These are phyloP conservation scores for Corythucha ciliata DNA, from an alignment of 2,888 invertebrate genomes.

Conservation along the genomic window DNA sequence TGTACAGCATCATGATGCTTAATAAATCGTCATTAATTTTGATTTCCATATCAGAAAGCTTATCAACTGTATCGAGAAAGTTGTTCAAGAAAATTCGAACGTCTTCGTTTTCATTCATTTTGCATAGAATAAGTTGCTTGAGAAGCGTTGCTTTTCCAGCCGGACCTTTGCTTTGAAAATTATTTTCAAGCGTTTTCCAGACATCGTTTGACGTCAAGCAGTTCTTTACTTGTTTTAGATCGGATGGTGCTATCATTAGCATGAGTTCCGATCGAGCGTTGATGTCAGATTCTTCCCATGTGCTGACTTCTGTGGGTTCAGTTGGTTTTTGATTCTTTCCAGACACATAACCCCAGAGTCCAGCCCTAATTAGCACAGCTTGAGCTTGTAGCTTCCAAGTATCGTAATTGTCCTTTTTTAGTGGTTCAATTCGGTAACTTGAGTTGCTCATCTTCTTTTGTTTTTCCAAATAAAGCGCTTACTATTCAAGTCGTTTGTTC, in stretches of 20 bases:
- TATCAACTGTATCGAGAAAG: constrained; percentile 12
- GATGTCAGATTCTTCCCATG: constrained; percentile 13
- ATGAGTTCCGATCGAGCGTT: constrained; percentile 15
- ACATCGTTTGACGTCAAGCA: constrained; percentile 37
- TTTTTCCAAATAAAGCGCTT: too few relatives aligned
- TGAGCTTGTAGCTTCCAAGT: constrained; percentile 15
- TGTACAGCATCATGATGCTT: constrained; percentile 17
- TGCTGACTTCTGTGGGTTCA: constrained; percentile 3
- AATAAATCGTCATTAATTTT: constrained; percentile 9
- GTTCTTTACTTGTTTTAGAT: constrained; percentile 34
- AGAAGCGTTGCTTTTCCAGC: constrained; percentile 41
- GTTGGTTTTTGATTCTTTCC: constrained; percentile 8
- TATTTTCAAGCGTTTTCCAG: constrained; percentile 35
- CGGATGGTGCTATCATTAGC: constrained; percentile 28
- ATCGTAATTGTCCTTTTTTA: constrained; percentile 19
- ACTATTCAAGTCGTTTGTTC: too few relatives aligned
- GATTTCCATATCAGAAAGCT: constrained; percentile 14
- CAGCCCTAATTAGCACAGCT: constrained; percentile 11
- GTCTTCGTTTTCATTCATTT: constrained; percentile 37
- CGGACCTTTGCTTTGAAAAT: constrained; percentile 8
- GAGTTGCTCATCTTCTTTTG: too few relatives aligned
- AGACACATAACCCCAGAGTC: constrained; percentile 15
- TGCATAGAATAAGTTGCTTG: constrained; percentile 39
- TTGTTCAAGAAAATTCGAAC: constrained; percentile 6
- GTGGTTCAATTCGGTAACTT: constrained; percentile 13